Evolutionary conservation across 1,140 invertebrate genomes (phyloP).

Genomic region (Yoshiicerus persimilis): DNA sequence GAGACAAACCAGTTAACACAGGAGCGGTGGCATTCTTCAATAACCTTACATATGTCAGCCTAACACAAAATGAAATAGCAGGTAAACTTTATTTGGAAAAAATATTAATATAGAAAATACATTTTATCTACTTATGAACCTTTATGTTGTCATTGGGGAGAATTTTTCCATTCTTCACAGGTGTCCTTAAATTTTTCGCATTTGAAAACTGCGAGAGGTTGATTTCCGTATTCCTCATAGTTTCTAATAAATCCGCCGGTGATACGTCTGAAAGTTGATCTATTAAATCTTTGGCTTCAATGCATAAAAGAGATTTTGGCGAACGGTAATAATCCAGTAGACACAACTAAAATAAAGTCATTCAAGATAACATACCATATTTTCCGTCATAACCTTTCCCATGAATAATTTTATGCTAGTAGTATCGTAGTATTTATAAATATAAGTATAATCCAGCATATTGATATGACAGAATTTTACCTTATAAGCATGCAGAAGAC

Average conservation of each 20-base stretch:
- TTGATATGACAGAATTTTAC: background rate
- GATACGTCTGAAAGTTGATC: background rate
- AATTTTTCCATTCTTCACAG: background rate
- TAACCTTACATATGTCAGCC: background rate
- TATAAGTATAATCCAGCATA: no score
- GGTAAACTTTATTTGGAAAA: background rate
- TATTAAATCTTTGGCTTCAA: background rate
- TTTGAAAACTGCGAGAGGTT: background rate
- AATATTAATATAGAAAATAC: background rate
- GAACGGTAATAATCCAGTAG: slow-evolving; percentile 31
- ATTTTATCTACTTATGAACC: background rate
- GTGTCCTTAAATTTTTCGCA: background rate
- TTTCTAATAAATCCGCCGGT: background rate
- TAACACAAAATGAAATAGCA: background rate
- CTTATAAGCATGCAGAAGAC: slow-evolving; percentile 21
- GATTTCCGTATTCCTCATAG: background rate
- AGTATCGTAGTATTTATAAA: no score
- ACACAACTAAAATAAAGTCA: slow-evolving; percentile 28
- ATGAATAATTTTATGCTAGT: no score
- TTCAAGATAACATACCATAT: no score
- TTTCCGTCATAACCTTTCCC: no score
- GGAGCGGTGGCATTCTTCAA: background rate
- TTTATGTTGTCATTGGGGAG: background rate
- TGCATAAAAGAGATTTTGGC: slow-evolving; percentile 30
- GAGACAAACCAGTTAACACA: background rate